Evolutionary conservation across 2,113 vertebrate genomes (phyloP).

Genomic region (Dicrurus megarhynchus): DNA sequence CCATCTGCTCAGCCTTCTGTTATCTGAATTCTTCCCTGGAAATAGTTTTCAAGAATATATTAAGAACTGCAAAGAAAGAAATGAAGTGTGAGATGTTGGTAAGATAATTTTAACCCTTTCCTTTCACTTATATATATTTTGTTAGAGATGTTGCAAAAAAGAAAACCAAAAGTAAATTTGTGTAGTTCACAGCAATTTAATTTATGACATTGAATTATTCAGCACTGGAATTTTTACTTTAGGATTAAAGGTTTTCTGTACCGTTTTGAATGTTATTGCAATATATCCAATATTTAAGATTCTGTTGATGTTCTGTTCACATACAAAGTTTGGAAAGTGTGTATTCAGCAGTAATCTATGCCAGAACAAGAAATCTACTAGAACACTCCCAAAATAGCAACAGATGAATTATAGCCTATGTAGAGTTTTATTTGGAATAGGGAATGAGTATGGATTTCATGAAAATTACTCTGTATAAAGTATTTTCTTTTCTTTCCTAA

Average conservation of each 20-base stretch:
- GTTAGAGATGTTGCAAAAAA: neutral
- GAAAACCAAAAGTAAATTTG: neutral
- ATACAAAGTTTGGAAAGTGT: neutral
- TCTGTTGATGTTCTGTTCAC: neutral
- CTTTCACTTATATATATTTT: neutral
- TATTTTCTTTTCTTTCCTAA: neutral
- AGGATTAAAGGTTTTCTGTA: neutral
- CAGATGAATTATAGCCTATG: neutral
- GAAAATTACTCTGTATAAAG: neutral
- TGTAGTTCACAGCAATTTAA: neutral
- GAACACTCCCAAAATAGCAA: neutral
- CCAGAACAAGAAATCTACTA: neutral
- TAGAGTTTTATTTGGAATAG: neutral
- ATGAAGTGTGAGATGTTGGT: neutral
- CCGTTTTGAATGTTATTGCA: neutral
- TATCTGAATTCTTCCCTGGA: neutral
- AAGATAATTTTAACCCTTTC: neutral
- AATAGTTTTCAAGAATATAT: constrained; percentile 31
- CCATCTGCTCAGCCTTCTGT: constrained; percentile 68
- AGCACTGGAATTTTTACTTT: neutral
- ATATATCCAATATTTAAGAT: neutral
- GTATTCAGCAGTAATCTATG: neutral
- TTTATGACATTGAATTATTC: neutral
- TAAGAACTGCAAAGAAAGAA: constrained; percentile 10
- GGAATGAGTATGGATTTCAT: neutral